phyloP scores from a whole-genome alignment of 2,797 vertebrate species.

The Phrynocephalus vlangalii region DNA sequence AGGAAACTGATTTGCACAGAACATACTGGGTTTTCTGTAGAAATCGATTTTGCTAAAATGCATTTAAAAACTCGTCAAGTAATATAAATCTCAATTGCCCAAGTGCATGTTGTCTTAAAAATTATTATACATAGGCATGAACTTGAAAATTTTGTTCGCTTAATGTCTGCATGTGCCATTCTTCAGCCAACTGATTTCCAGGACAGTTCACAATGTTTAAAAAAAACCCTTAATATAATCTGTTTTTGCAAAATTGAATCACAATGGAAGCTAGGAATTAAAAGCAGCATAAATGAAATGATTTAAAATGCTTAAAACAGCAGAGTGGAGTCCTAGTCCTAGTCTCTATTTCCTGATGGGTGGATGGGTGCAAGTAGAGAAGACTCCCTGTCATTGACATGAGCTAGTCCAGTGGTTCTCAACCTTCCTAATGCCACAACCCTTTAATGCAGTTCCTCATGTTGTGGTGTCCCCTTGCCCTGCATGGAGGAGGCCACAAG shows the following conservation, averaged over 20 bases:
- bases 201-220: not conserved
- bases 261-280: not conserved
- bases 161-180: not conserved
- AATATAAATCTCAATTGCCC: not conserved
- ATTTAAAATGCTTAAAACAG: too few relatives aligned
- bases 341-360: too few relatives aligned
- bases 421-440: too few relatives aligned
- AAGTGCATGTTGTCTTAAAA: not conserved
- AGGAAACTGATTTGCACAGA: not conserved
- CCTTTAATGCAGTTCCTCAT: too few relatives aligned
- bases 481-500: too few relatives aligned
- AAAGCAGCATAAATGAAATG: not conserved
- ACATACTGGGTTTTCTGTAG: not conserved
- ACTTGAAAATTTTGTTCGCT: not conserved
- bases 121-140: not conserved
- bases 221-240: not conserved
- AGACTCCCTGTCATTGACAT: not conserved
- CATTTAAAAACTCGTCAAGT: not conserved
- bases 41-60: not conserved
- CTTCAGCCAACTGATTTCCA: not conserved
- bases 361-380: not conserved
- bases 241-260: not conserved
- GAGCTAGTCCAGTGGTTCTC: not conserved
- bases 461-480: too few relatives aligned
- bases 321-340: not conserved